Evolutionary conservation across 1,140 invertebrate species (phyloP), one percentile per base, ranked within the genome.

Genomic region (Gonatopus flavifemur): DNA sequence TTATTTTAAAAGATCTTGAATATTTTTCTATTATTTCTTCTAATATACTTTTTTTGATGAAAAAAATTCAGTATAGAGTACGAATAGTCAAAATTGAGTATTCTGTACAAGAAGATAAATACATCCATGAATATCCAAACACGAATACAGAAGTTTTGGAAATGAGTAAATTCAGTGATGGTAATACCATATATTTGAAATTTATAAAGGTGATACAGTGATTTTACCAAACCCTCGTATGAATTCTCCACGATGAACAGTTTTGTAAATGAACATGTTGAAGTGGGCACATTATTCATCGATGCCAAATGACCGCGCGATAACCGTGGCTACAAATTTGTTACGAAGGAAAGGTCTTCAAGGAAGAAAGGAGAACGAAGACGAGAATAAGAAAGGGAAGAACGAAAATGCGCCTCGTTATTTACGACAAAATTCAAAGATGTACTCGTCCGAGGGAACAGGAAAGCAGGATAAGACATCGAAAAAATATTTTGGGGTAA

Each of bases 231-330:
- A n/a, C n/a, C n/a, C n/a, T n/a, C n/a, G n/a, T n/a, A n/a, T n/a
- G n/a, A n/a, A n/a, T n/a, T n/a, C n/a, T 21, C 41, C 13, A 28
- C 8, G 28, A 24, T 24, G 38, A 44, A 42, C 28, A 38, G 32
- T 46, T 47, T 55, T 42, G 25, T 22, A 35, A 40, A 24, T 50
- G 39, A 56, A 43, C 49, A 78, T 78, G 76, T 66, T 78, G 63
- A 78, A 78, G 73, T 78, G 74, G 73, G 73, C 76, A 40, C 73
- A 74, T 49, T 72, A 77, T 32, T 67, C 70, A 42, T 61, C 66
- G 49, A 39, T 66, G 46, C 56, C 63, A 21, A 73, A 70, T 57
- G 66, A 69, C 61, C 66, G 66, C 40, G 50, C 39, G 16, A 46
- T n/a, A n/a, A n/a, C 43, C 33, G 35, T 43, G 42, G 36, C 45